These are phyloP conservation scores for Characodon lateralis DNA, from an alignment of 2,797 vertebrate species.

Conservation along the genomic window DNA sequence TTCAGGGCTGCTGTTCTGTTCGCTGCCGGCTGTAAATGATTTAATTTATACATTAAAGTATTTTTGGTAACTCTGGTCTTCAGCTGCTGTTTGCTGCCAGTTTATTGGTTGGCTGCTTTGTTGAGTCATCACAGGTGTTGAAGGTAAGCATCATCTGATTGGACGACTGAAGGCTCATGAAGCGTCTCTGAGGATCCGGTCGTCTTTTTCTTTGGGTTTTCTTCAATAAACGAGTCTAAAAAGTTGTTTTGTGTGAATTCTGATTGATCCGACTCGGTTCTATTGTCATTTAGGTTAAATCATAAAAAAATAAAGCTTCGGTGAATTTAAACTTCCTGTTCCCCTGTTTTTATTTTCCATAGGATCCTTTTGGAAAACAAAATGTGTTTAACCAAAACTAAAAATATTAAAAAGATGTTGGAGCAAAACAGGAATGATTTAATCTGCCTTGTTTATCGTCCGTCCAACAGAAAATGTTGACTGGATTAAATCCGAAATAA, in stretches of 20 bases:
- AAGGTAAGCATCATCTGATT: constrained; percentile 66
- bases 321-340: constrained; percentile 34
- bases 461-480: no score
- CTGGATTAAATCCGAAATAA: no score
- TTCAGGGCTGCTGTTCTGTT: constrained; percentile 82
- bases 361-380: no score
- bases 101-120: constrained; percentile 4
- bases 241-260: constrained; percentile 70
- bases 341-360: not conserved
- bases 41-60: constrained; percentile 99
- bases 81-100: constrained; percentile 85
- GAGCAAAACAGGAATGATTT: no score
- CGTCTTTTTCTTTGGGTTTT: constrained; percentile 13
- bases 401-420: no score
- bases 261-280: constrained; percentile 52
- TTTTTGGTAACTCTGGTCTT: constrained; percentile 98
- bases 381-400: no score
- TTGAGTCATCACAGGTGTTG: constrained; percentile 40
- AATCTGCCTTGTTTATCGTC: no score
- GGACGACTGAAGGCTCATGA: constrained; percentile 9
- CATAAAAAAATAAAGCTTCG: constrained; percentile 69
- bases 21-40: constrained; percentile 83
- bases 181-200: not conserved
- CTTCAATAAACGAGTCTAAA: constrained; percentile 79
- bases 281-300: constrained; percentile 53